phyloP scores from a whole-genome alignment of 2,113 vertebrate species.

The Trematocara unimaculatum region DNA sequence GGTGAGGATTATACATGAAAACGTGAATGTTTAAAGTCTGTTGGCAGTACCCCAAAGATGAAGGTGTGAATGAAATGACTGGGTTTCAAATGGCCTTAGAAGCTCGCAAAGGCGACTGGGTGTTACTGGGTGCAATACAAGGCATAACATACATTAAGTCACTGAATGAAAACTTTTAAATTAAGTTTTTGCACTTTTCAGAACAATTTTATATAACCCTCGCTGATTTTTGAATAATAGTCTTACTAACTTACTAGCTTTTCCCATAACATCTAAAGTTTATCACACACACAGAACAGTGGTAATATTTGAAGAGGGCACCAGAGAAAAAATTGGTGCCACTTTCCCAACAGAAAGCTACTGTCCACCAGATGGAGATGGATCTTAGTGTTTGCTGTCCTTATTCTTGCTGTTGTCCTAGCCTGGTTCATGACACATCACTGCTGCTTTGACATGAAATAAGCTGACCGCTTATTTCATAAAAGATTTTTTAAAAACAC shows the following conservation, averaged over 20 bases:
- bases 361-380: neutral
- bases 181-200: constrained; percentile 45
- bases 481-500: constrained; percentile 46
- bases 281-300: neutral
- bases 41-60: neutral
- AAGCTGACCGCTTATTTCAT: constrained; percentile 25
- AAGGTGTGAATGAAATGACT: neutral
- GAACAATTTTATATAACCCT: constrained; percentile 5
- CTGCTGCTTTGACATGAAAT: constrained; percentile 45
- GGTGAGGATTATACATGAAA: neutral
- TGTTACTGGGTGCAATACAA: constrained; percentile 21
- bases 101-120: neutral
- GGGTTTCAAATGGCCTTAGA: constrained; percentile 50
- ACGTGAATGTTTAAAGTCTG: constrained; percentile 27
- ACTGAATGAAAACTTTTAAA: constrained; percentile 19
- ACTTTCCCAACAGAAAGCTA: neutral
- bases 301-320: neutral
- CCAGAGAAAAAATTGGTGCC: neutral
- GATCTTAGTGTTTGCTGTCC: neutral
- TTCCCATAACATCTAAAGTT: neutral
- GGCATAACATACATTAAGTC: neutral
- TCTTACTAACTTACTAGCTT: constrained; percentile 10
- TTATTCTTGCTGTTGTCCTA: neutral
- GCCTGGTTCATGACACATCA: constrained; percentile 6
- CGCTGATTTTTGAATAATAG: constrained; percentile 18